phyloP scores from a whole-genome alignment of 2,888 invertebrate genomes.

The Abscondita cerata region DNA sequence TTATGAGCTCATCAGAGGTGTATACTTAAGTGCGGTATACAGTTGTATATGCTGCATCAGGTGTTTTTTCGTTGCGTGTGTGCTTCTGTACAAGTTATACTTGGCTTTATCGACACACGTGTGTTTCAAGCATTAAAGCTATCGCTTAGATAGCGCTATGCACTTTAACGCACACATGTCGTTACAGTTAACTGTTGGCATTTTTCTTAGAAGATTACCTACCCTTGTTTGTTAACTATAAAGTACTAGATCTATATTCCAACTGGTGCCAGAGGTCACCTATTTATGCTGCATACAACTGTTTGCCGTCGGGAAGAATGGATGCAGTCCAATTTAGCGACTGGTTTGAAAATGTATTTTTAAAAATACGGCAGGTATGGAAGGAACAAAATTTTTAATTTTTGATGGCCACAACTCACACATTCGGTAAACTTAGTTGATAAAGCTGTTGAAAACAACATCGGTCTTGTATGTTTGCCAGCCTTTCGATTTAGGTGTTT shows the following conservation, averaged over 20 bases:
- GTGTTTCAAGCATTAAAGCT: no score
- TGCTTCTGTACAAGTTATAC: no score
- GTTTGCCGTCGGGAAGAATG: conserved; percentile 38
- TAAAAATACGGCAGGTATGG: conserved; percentile 18
- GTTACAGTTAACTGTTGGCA: no score
- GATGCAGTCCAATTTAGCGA: conserved; percentile 30
- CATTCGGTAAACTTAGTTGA: conserved; percentile 27
- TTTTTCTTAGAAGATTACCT: no score
- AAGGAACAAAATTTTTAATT: conserved; percentile 30
- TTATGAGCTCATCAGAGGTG: no score
- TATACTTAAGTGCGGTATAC: no score
- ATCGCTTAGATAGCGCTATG: no score
- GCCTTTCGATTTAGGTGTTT: conserved; percentile 36
- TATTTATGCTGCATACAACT: conserved; percentile 30
- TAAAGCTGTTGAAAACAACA: conserved; percentile 21
- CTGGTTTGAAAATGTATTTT: conserved; percentile 33
- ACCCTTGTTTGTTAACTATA: conserved; percentile 35
- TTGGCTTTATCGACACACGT: no score
- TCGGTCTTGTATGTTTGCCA: conserved; percentile 34
- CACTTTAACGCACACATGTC: no score
- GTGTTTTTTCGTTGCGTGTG: no score
- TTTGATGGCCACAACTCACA: conserved; percentile 36
- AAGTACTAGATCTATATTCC: conserved; percentile 34
- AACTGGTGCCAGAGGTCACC: conserved; percentile 20
- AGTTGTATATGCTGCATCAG: no score